Evolutionary conservation across 2,797 vertebrate species (phyloP), one percentile per base, ranked within the genome.

Genomic region (Capromys pilorides): DNA sequence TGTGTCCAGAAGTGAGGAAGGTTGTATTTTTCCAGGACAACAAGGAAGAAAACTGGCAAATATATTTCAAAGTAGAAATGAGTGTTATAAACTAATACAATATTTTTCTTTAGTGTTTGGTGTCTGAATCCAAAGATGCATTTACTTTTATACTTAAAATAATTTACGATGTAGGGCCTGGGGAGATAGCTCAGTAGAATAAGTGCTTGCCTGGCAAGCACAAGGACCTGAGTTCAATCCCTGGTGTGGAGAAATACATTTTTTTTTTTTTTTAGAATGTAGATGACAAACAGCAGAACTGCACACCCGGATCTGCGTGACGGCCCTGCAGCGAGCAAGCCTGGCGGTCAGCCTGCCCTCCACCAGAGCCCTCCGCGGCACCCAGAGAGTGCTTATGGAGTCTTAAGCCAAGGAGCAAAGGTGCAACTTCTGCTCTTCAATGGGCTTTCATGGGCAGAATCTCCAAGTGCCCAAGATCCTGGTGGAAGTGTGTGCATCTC

Each of bases 341-440:
- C 75, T 69, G 62, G 84, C 39, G 39, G 91, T 85, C 75, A 90
- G 85, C 49, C 85, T 62, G 41, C 24, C 94, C 96, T 87, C 62
- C 82, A 54, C 3, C 91, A 93, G 69, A 93, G 39, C 79, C 66
- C 86, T 90, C 57, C 59, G 26, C 57, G 90, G 67, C 78, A 89
- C 66, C 2, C 75, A 62, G 62, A 91, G 81, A 61, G 41, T 73
- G 93, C 87, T 88, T 93, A 59, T 41, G 45, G 83, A 71, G 83
- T 88, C 85, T 94, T 90, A 93, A 90, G 69, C 59, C 84, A 66
- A 92, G 64, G 61, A 88, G 90, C 41, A 86, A 95, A 92, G 49
- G 49, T 75, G 90, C 26, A 83, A 75, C 83, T 96, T 95, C 88
- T 88, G 87, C 24, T 94, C 66, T 93, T 78, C 62, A 83, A 36